phyloP scores from a whole-genome alignment of 2,797 vertebrate species.

The Gymnopithys bicolor region DNA sequence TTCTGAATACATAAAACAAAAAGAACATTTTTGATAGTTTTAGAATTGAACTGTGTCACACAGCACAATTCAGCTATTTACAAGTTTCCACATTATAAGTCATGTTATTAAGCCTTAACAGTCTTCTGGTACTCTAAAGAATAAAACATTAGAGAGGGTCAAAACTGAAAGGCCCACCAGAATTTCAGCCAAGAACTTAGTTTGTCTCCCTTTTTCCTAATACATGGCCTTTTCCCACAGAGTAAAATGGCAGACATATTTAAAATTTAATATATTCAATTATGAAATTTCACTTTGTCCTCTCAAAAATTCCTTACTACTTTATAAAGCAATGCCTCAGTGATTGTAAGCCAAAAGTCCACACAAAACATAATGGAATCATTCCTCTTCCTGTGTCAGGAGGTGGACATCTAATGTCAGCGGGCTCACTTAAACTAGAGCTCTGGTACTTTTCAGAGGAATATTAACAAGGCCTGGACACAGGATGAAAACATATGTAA shows the following conservation, averaged over 20 bases:
- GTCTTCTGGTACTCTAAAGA: neutral
- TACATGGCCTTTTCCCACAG: neutral
- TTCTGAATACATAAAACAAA: neutral
- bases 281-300: neutral
- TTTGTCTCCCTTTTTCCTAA: neutral
- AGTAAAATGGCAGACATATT: neutral
- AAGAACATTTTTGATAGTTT: neutral
- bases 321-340: neutral
- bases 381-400: neutral
- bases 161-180: neutral
- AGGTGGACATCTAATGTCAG: neutral
- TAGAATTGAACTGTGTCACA: neutral
- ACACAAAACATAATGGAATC: neutral
- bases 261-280: neutral
- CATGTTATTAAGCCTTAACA: neutral
- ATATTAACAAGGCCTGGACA: neutral
- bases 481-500: neutral
- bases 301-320: neutral
- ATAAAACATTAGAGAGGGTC: neutral
- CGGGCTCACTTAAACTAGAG: neutral
- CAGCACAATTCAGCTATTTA: constrained; percentile 12
- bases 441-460: neutral
- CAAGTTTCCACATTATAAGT: neutral
- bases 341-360: neutral
- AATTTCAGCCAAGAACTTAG: neutral